Conservation (phyloP, 1,140 invertebrate genomes). For the Pantala flavescens region DNA sequence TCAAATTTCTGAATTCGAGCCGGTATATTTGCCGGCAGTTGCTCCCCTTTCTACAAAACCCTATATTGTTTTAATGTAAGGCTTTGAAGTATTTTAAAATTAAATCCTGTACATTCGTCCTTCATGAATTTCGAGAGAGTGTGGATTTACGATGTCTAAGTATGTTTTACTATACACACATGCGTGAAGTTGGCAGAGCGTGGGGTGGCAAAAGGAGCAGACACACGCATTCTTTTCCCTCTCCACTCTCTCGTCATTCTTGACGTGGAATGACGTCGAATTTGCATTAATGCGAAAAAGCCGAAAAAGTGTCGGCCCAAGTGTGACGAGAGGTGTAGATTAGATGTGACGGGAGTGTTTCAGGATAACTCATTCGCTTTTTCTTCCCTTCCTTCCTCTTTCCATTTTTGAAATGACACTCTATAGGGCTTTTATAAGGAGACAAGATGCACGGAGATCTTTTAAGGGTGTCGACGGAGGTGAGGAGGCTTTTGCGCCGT, state of each 20-base stretch:
- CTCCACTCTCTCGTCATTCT: neutral
- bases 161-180: too few species aligned
- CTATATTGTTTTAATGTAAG: too few species aligned
- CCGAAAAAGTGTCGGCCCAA: neutral
- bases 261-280: conserved; percentile 8
- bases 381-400: neutral
- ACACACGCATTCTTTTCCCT: neutral
- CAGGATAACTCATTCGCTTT: neutral
- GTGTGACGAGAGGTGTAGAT: neutral
- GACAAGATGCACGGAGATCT: neutral
- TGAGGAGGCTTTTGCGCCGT: neutral
- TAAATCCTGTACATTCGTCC: too few species aligned
- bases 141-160: too few species aligned
- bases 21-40: too few species aligned
- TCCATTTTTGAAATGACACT: conserved; percentile 10
- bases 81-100: too few species aligned
- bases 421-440: neutral
- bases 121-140: too few species aligned
- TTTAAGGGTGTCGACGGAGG: neutral
- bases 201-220: too few species aligned
- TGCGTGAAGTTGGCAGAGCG: too few species aligned
- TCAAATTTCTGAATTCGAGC: too few species aligned
- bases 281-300: conserved; percentile 8
- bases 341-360: conserved; percentile 5
- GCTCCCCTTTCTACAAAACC: too few species aligned